Percentiles rank a stretch among this genome's conserved stretches.
These are phyloP conservation scores for Linnaemya vulpina DNA, from an alignment of 2,888 invertebrate species.

Conservation along the genomic window DNA sequence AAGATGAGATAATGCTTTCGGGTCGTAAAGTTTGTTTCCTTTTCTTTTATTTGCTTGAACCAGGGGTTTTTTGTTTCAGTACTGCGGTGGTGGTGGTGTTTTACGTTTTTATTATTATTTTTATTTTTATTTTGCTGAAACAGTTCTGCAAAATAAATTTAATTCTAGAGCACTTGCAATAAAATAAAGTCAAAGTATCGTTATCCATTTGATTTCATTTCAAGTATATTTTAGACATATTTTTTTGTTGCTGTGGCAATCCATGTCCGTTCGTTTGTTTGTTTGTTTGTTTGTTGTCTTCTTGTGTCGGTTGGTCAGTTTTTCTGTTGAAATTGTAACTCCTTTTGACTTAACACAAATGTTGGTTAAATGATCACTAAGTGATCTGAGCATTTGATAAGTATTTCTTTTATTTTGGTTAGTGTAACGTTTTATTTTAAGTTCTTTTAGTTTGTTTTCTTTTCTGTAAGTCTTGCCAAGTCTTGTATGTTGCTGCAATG, in stretches of 20 bases:
- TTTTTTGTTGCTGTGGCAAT: constrained; percentile 37
- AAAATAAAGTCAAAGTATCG: constrained; percentile 71
- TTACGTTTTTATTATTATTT: constrained; percentile 18
- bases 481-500: constrained; percentile 15
- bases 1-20: constrained; percentile 71
- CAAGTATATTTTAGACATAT: not conserved
- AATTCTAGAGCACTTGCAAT: constrained; percentile 72
- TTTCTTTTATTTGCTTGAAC: constrained; percentile 50
- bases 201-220: constrained; percentile 67
- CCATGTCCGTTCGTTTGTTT: constrained; percentile 30
- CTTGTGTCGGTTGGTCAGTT: constrained; percentile 56
- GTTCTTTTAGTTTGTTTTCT: constrained; percentile 1
- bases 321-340: constrained; percentile 70
- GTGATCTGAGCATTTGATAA: constrained; percentile 72
- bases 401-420: constrained; percentile 42
- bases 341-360: constrained; percentile 71
- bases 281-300: constrained; percentile 40
- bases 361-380: constrained; percentile 72
- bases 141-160: constrained; percentile 67
- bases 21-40: constrained; percentile 71
- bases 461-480: constrained; percentile 19
- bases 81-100: not conserved
- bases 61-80: constrained; percentile 26
- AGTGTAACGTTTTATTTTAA: constrained; percentile 22
- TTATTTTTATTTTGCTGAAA: constrained; percentile 40